Percentiles rank a stretch among this genome's conserved stretches.
Conservation (phyloP, 2,888 invertebrate species). For the Parascotia fuliginaria region DNA sequence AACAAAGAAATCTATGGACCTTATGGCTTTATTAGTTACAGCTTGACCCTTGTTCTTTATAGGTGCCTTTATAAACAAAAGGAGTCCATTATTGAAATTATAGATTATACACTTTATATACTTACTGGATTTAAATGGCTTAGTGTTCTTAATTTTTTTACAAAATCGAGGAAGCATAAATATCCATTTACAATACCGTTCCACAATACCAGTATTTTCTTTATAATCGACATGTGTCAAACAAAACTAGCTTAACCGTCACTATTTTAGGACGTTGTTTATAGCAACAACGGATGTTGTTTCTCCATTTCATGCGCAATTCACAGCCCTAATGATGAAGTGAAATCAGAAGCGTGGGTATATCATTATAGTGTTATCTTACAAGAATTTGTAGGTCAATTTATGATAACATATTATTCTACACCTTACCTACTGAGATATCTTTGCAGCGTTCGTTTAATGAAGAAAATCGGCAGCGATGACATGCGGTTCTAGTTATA, state of each 20-base stretch:
- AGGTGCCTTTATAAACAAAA: too few relatives aligned
- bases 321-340: conserved; percentile 20
- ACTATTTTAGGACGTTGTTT: conserved; percentile 79
- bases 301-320: conserved; percentile 48
- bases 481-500: conserved; percentile 28
- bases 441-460: conserved; percentile 3
- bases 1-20: too few relatives aligned
- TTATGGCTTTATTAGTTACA: too few relatives aligned
- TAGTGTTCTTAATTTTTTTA: too few relatives aligned
- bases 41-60: too few relatives aligned
- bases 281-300: conserved; percentile 75
- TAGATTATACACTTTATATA: too few relatives aligned
- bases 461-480: conserved; percentile 7
- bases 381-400: conserved; percentile 26
- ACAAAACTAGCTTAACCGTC: conserved; percentile 58
- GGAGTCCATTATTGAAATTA: too few relatives aligned
- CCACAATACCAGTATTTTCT: conserved; percentile 6
- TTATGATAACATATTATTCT: conserved; percentile 27
- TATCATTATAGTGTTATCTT: conserved; percentile 9
- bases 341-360: conserved; percentile 31
- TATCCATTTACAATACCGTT: conserved; percentile 9
- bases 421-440: conserved; percentile 9
- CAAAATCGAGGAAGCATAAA: background rate
- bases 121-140: too few relatives aligned
- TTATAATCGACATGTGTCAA: conserved; percentile 76